Evolutionary conservation across 1,140 invertebrate genomes (phyloP).

Genomic region (Cydia pomonella): DNA sequence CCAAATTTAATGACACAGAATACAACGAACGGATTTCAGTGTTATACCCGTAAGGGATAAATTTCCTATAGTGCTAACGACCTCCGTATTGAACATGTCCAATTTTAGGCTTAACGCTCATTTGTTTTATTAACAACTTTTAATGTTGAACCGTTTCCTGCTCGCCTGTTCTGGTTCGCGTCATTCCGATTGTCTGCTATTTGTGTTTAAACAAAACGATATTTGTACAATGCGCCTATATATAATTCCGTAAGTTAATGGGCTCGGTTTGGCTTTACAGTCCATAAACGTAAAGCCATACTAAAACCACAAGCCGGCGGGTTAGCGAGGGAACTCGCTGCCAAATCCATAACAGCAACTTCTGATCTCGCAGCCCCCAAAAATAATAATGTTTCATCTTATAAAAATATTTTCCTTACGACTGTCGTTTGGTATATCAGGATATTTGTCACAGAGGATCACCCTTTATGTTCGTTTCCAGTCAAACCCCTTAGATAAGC

Average conservation of each 20-base stretch:
- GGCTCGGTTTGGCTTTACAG: slow-evolving; percentile 32
- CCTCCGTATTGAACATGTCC: slow-evolving; percentile 79
- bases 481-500: slow-evolving; percentile 81
- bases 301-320: slow-evolving; percentile 43
- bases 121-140: slow-evolving; percentile 78
- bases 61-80: slow-evolving; percentile 79
- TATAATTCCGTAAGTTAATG: slow-evolving; percentile 34
- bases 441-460: slow-evolving; percentile 81
- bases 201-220: slow-evolving; percentile 43
- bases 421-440: slow-evolving; percentile 79
- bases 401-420: slow-evolving; percentile 81
- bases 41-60: slow-evolving; percentile 76
- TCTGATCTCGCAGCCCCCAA: slow-evolving; percentile 75
- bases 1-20: slow-evolving; percentile 74
- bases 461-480: slow-evolving; percentile 81
- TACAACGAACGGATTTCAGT: slow-evolving; percentile 79
- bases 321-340: slow-evolving; percentile 44
- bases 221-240: slow-evolving; percentile 30
- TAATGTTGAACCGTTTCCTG: slow-evolving; percentile 73
- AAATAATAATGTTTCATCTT: slow-evolving; percentile 81
- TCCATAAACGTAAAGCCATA: slow-evolving; percentile 37
- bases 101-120: slow-evolving; percentile 77
- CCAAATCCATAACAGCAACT: slow-evolving; percentile 56
- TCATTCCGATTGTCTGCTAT: slow-evolving; percentile 60
- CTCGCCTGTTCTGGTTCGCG: slow-evolving; percentile 48